Evolutionary conservation across 2,113 vertebrate species (phyloP).

Genomic region (Erythrolamprus reginae): DNA sequence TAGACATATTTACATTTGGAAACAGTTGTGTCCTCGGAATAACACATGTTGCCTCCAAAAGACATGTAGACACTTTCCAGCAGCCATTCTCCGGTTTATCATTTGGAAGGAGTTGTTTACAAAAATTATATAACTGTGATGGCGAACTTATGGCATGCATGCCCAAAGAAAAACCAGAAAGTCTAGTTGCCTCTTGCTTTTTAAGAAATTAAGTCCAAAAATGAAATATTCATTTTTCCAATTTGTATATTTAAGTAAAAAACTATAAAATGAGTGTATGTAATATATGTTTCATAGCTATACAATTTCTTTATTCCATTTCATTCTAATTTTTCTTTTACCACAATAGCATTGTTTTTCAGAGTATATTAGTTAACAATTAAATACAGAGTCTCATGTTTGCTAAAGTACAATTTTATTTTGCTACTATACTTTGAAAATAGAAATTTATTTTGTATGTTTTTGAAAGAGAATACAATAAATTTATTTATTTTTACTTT

Average conservation of each 20-base stretch:
- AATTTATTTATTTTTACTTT: not conserved
- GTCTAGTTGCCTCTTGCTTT: not conserved
- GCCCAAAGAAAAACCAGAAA: no score
- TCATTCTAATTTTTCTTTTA: not conserved
- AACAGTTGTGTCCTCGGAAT: not conserved
- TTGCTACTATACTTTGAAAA: not conserved
- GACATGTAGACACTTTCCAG: not conserved
- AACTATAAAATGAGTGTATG: not conserved
- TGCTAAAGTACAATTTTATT: slow-evolving; percentile 3
- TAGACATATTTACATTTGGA: not conserved
- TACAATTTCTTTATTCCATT: not conserved
- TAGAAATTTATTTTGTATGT: not conserved
- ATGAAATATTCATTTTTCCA: not conserved
- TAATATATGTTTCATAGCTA: not conserved
- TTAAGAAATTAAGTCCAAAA: not conserved
- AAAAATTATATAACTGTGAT: not conserved
- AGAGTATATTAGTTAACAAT: not conserved
- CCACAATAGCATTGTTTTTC: not conserved
- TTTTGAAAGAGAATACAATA: slow-evolving; percentile 21
- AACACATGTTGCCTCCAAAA: not conserved
- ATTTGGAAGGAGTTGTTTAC: not conserved
- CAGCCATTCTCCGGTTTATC: not conserved
- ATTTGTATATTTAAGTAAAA: not conserved
- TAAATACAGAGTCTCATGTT: not conserved
- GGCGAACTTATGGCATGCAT: no score